phyloP scores from a whole-genome alignment of 2,113 vertebrate species.

The Chrysemys picta region DNA sequence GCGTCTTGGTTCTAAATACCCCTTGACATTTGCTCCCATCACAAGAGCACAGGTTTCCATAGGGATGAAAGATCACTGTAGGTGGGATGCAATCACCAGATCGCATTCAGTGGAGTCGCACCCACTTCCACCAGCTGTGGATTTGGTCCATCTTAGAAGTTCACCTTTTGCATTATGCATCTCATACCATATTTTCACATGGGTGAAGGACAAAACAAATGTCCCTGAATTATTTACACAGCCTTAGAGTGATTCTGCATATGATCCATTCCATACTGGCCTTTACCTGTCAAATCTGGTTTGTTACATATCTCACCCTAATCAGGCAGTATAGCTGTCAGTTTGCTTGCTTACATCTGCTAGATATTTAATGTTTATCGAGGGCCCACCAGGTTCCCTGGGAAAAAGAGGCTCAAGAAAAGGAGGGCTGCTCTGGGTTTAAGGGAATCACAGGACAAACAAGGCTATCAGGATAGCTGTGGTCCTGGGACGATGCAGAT shows the following conservation, averaged over 20 bases:
- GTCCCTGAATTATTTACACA: neutral
- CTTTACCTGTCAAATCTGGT: neutral
- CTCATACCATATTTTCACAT: neutral
- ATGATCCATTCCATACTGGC: neutral
- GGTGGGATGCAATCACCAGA: neutral
- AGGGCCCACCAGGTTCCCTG: neutral
- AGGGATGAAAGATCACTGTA: neutral
- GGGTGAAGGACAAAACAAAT: neutral
- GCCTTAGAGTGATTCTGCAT: neutral
- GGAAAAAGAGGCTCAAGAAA: neutral
- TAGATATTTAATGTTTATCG: neutral
- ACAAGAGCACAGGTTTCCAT: neutral
- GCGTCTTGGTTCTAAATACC: neutral
- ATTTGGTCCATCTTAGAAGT: neutral
- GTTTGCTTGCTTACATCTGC: neutral
- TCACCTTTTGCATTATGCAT: neutral
- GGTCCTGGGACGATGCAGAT: neutral
- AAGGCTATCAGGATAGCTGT: neutral
- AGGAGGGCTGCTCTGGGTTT: neutral
- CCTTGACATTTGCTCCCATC: neutral
- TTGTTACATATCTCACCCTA: neutral
- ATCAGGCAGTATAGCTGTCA: neutral
- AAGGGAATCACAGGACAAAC: too few species aligned
- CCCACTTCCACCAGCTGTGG: neutral
- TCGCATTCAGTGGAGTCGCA: neutral